phyloP scores from a whole-genome alignment of 2,888 invertebrate species.

The Rhingia rostrata region DNA sequence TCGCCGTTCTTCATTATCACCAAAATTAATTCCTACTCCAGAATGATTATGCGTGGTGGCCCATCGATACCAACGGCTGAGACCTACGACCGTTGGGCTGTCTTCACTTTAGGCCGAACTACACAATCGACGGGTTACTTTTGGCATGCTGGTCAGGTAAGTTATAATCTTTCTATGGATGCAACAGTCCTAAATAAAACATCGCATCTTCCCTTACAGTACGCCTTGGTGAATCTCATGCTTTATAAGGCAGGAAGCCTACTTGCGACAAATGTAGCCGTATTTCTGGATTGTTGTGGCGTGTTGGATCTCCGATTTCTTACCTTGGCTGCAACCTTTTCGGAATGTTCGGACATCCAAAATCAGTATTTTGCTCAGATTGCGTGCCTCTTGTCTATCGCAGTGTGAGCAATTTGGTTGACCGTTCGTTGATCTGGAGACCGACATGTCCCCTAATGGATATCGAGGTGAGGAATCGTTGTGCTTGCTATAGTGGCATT shows the following conservation, averaged over 20 bases:
- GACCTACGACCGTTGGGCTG: conserved; percentile 89
- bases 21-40: conserved; percentile 93
- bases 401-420: too few species aligned
- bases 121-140: conserved; percentile 93
- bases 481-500: too few species aligned
- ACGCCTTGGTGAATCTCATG: conserved; percentile 18
- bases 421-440: too few species aligned
- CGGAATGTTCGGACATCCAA: too few species aligned
- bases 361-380: too few species aligned
- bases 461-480: too few species aligned
- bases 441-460: too few species aligned
- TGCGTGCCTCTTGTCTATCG: too few species aligned
- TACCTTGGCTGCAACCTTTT: too few species aligned
- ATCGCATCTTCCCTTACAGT: conserved; percentile 25
- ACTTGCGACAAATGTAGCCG: conserved; percentile 31
- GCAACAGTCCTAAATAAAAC: background rate
- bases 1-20: conserved; percentile 93
- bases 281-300: too few species aligned
- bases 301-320: too few species aligned
- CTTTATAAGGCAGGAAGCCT: conserved; percentile 40
- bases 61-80: conserved; percentile 87
- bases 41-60: conserved; percentile 86
- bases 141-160: conserved; percentile 92
- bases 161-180: conserved; percentile 3
- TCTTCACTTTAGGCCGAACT: conserved; percentile 90